Base-by-base conservation (phyloP, 1,140 invertebrate species). In the Drosophila guanche region DNA sequence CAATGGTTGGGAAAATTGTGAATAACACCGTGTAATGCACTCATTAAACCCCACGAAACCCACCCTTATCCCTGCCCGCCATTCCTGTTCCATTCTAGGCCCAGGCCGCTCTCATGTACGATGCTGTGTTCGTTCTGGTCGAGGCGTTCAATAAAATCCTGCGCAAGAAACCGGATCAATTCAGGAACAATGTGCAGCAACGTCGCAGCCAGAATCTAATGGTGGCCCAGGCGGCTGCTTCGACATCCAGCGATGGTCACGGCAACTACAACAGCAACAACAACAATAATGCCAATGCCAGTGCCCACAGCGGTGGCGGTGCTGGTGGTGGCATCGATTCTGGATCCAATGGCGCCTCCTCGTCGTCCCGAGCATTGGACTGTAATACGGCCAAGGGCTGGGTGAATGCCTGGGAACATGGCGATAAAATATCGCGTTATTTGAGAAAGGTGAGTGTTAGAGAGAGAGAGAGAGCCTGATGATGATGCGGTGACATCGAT, bases 51-150 rank as follows among this genome's bases (percentile, higher is more conserved):
- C 52, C 75, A 60, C 45, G 43, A 59, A 59, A 68, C 16, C 25
- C 41, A 22, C 41, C 52, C 0, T 95, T 95, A 80, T 83, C 92
- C 94, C 40, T 96, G 96, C 90, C 96, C 95, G 8, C 3, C 4
- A 12, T 57, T 8, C 4, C 0, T 0, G 10, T 5, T 5, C 10
- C 4, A 5, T 43, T 48, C 2, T 90, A 95, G 95, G 96, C 96
- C 4, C 95, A 97, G 92, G 96, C 97, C 0, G 98, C 97, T 1
- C 92, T 99, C 46, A 97, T 98, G 95, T 98, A 97, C 90, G 98
- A 99, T 85, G 96, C 96, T 1, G 97, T 98, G 0, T 95, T 96
- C 85, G 96, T 98, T 0, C 93, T 98, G 37, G 95, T 97, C 43
- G 96, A 98, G 91, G 97, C 96, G 5, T 95, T 98, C 76, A 96